These are phyloP conservation scores for Aphrophora alni DNA, from an alignment of 2,888 invertebrate species.

Conservation along the genomic window DNA sequence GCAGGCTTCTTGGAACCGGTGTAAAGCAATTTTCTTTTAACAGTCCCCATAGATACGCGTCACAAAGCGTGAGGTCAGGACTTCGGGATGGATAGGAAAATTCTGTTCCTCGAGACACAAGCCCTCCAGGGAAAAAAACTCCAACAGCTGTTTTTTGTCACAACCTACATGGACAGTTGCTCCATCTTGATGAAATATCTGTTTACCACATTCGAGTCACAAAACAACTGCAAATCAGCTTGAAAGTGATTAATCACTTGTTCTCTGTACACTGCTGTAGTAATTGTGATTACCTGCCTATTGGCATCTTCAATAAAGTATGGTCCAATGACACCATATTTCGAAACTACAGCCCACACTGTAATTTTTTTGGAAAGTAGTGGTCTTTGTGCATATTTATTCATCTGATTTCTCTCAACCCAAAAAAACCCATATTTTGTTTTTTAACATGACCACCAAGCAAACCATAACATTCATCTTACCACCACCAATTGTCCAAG, in stretches of 20 bases:
- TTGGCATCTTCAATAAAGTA: conserved; percentile 21
- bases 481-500: too few relatives aligned
- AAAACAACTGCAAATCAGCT: not conserved
- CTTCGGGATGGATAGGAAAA: conserved; percentile 16
- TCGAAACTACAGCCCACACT: not conserved
- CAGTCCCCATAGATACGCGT: conserved; percentile 14
- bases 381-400: conserved; percentile 14
- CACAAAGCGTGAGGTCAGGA: conserved; percentile 17
- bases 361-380: conserved; percentile 2
- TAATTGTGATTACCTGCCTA: not conserved
- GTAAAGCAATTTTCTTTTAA: conserved; percentile 2
- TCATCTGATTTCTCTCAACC: not conserved
- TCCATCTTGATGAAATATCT: conserved; percentile 21
- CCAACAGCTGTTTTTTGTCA: not conserved
- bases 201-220: not conserved
- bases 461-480: too few relatives aligned
- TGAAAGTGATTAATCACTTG: conserved; percentile 14
- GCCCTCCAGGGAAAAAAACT: not conserved
- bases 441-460: too few relatives aligned
- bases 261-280: not conserved
- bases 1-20: not conserved
- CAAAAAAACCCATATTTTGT: too few relatives aligned
- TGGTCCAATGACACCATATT: conserved; percentile 11
- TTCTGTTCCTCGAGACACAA: conserved; percentile 9
- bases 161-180: not conserved